phyloP scores from a whole-genome alignment of 1,140 invertebrate genomes.

The Neotoxoptera formosana region DNA sequence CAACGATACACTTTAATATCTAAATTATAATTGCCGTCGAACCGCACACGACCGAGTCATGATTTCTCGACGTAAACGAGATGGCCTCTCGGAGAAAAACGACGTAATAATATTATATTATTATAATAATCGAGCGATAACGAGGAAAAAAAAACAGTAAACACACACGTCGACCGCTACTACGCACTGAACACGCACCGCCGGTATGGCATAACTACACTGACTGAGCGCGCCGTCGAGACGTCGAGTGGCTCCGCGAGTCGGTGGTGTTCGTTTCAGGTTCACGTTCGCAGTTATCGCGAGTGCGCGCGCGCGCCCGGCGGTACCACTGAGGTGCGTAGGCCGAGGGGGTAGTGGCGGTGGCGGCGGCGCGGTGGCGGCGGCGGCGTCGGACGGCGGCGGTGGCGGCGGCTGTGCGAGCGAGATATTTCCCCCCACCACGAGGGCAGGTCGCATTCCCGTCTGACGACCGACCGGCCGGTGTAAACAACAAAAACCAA shows the following conservation, averaged over 20 bases:
- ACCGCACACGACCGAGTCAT: background rate
- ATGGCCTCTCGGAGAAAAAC: background rate
- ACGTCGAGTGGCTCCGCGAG: background rate
- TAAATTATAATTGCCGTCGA: no score
- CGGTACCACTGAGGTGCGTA: background rate
- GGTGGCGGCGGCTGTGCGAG: background rate
- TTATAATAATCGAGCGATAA: background rate
- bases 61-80: background rate
- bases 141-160: background rate
- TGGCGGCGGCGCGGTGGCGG: background rate
- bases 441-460: background rate
- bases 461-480: background rate
- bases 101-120: background rate
- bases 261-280: background rate
- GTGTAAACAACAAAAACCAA: background rate
- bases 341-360: background rate
- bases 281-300: background rate
- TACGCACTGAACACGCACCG: background rate
- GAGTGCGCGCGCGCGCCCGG: slow-evolving; percentile 9
- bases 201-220: background rate
- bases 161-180: background rate
- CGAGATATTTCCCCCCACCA: slow-evolving; percentile 26
- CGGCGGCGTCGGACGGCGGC: background rate
- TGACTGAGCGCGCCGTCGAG: background rate
- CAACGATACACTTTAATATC: background rate